phyloP scores from a whole-genome alignment of 2,888 invertebrate genomes.

The Andrena chrysosceles region DNA sequence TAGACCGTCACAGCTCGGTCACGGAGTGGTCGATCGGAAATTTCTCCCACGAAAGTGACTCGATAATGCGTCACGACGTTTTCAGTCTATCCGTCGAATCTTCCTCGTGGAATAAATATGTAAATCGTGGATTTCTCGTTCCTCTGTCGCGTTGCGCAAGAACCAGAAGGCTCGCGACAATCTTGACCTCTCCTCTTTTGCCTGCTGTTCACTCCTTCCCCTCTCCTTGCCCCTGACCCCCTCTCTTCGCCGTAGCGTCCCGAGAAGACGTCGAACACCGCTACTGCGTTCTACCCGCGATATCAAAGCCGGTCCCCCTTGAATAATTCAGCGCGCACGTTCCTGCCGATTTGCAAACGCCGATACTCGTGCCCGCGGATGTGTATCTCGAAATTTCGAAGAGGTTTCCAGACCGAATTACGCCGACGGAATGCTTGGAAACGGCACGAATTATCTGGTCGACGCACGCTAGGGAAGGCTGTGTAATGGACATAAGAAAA shows the following conservation, averaged over 20 bases:
- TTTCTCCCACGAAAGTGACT: slow-evolving; percentile 55
- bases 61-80: slow-evolving; percentile 75
- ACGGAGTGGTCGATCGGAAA: slow-evolving; percentile 51
- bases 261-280: slow-evolving; percentile 74
- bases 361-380: slow-evolving; percentile 54
- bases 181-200: slow-evolving; percentile 69
- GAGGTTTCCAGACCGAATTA: slow-evolving; percentile 5
- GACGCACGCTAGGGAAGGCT: not conserved
- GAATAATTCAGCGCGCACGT: slow-evolving; percentile 70
- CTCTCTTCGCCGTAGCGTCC: slow-evolving; percentile 62
- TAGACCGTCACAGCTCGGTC: slow-evolving; percentile 46
- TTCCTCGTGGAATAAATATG: slow-evolving; percentile 83
- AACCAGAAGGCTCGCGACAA: slow-evolving; percentile 61
- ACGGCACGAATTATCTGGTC: not conserved
- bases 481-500: too few species aligned
- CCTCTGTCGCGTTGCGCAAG: slow-evolving; percentile 64
- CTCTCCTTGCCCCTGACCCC: slow-evolving; percentile 10
- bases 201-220: slow-evolving; percentile 34
- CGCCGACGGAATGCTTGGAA: not conserved
- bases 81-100: slow-evolving; percentile 76
- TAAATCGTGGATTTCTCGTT: slow-evolving; percentile 79
- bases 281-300: slow-evolving; percentile 65
- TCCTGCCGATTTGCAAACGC: slow-evolving; percentile 69
- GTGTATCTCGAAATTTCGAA: slow-evolving; percentile 41
- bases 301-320: slow-evolving; percentile 67